Evolutionary conservation across 2,113 vertebrate species (phyloP).

Genomic region (Osmerus mordax): DNA sequence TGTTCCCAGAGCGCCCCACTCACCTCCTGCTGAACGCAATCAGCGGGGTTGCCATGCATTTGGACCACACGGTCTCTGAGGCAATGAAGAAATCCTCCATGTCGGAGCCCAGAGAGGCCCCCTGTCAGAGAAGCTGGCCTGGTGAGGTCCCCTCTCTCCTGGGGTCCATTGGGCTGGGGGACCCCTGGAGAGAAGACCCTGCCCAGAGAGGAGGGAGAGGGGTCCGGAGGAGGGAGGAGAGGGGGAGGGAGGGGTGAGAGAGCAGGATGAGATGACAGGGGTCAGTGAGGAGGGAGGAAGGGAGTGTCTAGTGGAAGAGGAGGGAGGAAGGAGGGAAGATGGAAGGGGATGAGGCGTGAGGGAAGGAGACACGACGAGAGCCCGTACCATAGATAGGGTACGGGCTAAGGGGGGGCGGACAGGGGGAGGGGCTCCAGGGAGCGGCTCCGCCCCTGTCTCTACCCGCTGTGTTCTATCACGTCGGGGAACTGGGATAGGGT

Average conservation of each 20-base stretch:
- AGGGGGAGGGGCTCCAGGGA: neutral
- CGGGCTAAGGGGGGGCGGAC: neutral
- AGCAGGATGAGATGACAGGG: neutral
- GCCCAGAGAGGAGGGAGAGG: conserved; percentile 20
- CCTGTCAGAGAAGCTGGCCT: conserved; percentile 28
- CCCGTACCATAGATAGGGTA: too few relatives aligned
- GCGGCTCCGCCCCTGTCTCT: too few relatives aligned
- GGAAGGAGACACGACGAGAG: too few relatives aligned
- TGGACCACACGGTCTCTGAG: conserved; percentile 37
- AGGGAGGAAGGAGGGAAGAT: neutral
- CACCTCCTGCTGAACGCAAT: conserved; percentile 56
- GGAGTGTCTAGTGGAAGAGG: too few relatives aligned
- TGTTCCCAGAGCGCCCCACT: conserved; percentile 20
- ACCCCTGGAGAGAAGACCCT: neutral
- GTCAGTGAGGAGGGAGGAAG: neutral
- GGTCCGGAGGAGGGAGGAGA: neutral
- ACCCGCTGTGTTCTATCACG: too few relatives aligned
- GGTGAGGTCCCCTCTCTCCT: conserved; percentile 48
- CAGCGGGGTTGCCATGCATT: conserved; percentile 49
- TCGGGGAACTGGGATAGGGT: too few relatives aligned
- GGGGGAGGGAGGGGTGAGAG: neutral
- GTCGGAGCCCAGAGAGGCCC: conserved; percentile 35
- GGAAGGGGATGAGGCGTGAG: too few relatives aligned
- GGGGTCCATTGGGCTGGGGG: conserved; percentile 14
- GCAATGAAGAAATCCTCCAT: conserved; percentile 57